Conservation (phyloP, 2,888 invertebrate species). For the Heliconius ethilla region DNA sequence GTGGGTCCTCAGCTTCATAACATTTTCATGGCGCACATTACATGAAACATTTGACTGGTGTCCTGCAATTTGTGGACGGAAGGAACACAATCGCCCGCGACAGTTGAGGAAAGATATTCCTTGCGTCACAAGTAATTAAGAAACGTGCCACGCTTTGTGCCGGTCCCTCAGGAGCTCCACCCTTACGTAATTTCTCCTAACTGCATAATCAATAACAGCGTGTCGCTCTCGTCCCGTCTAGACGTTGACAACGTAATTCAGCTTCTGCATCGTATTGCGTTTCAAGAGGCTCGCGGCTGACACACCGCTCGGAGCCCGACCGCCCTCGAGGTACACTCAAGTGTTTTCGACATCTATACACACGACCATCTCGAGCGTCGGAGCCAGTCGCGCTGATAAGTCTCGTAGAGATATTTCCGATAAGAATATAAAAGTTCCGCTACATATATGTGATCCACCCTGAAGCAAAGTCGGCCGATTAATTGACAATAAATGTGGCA, state of each 20-base stretch:
- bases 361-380: slow-evolving; percentile 44
- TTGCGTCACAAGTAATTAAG: slow-evolving; percentile 76
- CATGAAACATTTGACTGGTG: slow-evolving; percentile 38
- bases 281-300: slow-evolving; percentile 53
- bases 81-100: slow-evolving; percentile 36
- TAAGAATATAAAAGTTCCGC: slow-evolving; percentile 53
- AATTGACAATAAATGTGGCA: slow-evolving; percentile 72
- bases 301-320: slow-evolving; percentile 46
- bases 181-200: slow-evolving; percentile 75
- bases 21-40: slow-evolving; percentile 58
- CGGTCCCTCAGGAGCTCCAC: slow-evolving; percentile 61
- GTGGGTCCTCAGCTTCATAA: slow-evolving; percentile 59
- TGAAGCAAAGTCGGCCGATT: slow-evolving; percentile 60
- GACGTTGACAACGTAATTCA: slow-evolving; percentile 60
- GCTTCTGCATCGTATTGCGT: slow-evolving; percentile 58
- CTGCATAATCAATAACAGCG: slow-evolving; percentile 76
- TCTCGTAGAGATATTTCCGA: slow-evolving; percentile 53
- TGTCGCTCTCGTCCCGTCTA: slow-evolving; percentile 68
- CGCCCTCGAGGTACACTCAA: slow-evolving; percentile 47
- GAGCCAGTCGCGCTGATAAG: slow-evolving; percentile 52
- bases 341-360: slow-evolving; percentile 54
- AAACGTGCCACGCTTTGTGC: slow-evolving; percentile 66
- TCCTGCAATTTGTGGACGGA: slow-evolving; percentile 35
- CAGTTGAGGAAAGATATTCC: slow-evolving; percentile 55
- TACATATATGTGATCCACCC: slow-evolving; percentile 55